phyloP scores from a whole-genome alignment of 1,140 invertebrate genomes.

The Microvelia longipes region DNA sequence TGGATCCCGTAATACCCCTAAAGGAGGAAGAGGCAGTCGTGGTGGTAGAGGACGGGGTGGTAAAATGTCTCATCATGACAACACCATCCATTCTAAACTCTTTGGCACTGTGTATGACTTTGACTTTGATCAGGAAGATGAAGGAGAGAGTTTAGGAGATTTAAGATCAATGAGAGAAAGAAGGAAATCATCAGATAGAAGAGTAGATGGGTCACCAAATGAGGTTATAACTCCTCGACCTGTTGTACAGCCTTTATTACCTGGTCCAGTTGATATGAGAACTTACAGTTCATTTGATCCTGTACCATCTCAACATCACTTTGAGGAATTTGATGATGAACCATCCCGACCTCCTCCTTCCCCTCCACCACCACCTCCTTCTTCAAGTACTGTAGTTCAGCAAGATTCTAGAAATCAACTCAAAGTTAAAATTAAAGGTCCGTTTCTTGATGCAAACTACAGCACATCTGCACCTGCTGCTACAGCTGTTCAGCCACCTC shows the following conservation, averaged over 20 bases:
- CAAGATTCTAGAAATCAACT: conserved; percentile 64
- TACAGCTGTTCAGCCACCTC: conserved; percentile 35
- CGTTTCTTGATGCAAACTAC: conserved; percentile 63
- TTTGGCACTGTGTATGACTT: conserved; percentile 75
- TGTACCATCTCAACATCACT: conserved; percentile 40
- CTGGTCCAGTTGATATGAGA: conserved; percentile 72
- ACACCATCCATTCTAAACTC: conserved; percentile 55
- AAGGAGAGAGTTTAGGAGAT: conserved; percentile 50
- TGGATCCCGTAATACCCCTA: not conserved
- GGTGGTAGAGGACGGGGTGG: conserved; percentile 40
- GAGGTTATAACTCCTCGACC: conserved; percentile 34
- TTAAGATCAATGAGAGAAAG: conserved; percentile 56
- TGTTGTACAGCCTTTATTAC: conserved; percentile 51
- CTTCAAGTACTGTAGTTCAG: conserved; percentile 33
- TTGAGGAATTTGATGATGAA: conserved; percentile 64
- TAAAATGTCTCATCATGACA: conserved; percentile 24
- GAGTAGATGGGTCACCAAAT: conserved; percentile 40
- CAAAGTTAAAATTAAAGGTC: conserved; percentile 81
- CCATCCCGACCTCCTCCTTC: conserved; percentile 36
- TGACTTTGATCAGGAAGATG: conserved; percentile 61
- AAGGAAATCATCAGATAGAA: conserved; percentile 52
- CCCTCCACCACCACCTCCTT: conserved; percentile 27
- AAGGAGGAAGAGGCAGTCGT: conserved; percentile 41
- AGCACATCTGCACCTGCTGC: conserved; percentile 34
- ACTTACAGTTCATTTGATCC: conserved; percentile 46